Percentiles rank a stretch among this genome's conserved stretches.
Conservation (phyloP, 2,888 invertebrate species). For the Gastracanthus pulcherrimus region DNA sequence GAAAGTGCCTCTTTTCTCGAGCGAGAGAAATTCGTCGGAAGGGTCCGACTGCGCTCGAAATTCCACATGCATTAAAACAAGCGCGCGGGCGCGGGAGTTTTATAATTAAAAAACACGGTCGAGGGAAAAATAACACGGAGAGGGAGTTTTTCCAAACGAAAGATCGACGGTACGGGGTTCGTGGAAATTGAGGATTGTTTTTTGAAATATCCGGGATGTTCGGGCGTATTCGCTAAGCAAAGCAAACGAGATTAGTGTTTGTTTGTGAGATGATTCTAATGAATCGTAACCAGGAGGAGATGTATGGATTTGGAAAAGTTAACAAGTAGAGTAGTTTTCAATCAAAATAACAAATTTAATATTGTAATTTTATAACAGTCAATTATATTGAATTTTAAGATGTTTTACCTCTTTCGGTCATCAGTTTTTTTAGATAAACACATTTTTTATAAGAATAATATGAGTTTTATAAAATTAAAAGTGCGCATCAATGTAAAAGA, state of each 20-base stretch:
- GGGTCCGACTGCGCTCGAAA: neutral
- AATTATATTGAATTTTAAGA: too few species aligned
- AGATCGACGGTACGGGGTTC: neutral
- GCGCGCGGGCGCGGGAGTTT: neutral
- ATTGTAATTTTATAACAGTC: too few species aligned
- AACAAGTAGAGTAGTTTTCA: too few species aligned
- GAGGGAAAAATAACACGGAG: too few species aligned
- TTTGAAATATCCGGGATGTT: neutral
- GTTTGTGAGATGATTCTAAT: neutral
- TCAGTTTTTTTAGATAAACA: too few species aligned
- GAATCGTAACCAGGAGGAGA: neutral
- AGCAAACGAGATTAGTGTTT: neutral
- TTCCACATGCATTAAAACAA: neutral
- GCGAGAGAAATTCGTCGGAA: neutral
- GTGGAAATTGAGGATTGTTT: neutral
- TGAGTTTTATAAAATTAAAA: too few species aligned
- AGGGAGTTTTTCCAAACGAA: neutral
- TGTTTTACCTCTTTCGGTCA: too few species aligned
- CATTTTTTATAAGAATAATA: too few species aligned
- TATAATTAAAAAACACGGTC: conserved; percentile 23
- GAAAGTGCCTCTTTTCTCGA: conserved; percentile 18
- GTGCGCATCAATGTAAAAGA: too few species aligned
- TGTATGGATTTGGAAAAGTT: neutral
- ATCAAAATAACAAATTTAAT: too few species aligned
- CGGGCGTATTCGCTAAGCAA: neutral